Base-by-base conservation (phyloP, 2,888 invertebrate species). In the Geophilus truncorum region DNA sequence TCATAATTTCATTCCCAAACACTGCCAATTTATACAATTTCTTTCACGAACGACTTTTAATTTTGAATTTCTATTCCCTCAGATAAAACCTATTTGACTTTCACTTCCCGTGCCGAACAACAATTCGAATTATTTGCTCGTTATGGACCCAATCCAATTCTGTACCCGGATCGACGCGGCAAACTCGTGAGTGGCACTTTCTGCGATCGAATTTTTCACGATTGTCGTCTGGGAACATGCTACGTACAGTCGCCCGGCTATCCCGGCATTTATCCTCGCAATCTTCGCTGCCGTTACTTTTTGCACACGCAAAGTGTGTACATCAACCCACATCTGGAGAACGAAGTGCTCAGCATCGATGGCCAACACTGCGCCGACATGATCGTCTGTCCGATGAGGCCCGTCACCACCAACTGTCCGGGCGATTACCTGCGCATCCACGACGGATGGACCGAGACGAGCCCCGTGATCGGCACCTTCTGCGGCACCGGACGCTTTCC, bases 161-260 rank as follows among this genome's bases (percentile, higher is more conserved):
- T 96, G 25, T 96, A 96, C 87, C 96, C 96, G 0, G 95, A 95
- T 86, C 90, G 96, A 83, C 90, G 96, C 83, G 96, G 96, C 0
- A 94, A 95, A 87, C 91, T 95, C 79, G 94, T 95, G 1, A 94
- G 93, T 1, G 93, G 93, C 90, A 93, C 94, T 79, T 95, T 95
- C 87, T 95, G 95, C 87, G 95, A 95, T 86, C 89, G 95, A 81
- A 92, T 94, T 83, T 96, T 95, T 88, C 90, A 93, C 79, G 95
- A 96, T 86, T 93, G 94, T 88, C 92, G 93, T 21, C 90, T 96
- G 30, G 95, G 96, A 87, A 95, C 95, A 5, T 96, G 96, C 88
- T 96, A 95, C 88, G 95, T 96, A 2, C 96, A 96, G 87, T 94
- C 94, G 15, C 96, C 96, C 3, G 96, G 95, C 7, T 96, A 94